Conservation (phyloP, 2,797 vertebrate species). For the Sciaenops ocellatus region DNA sequence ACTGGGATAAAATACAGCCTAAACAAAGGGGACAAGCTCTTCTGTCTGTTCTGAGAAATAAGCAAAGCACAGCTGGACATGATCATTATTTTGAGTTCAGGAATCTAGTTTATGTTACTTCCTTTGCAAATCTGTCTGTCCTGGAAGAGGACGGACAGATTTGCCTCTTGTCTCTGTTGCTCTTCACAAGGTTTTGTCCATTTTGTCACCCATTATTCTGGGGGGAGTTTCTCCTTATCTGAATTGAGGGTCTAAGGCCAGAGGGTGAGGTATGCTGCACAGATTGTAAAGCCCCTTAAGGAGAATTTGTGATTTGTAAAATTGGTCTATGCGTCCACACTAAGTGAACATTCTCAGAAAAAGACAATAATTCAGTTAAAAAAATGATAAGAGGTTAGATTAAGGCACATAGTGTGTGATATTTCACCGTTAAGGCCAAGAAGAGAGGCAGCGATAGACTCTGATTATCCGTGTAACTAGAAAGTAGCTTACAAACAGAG, state of each 20-base stretch:
- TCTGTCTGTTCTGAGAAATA: background rate
- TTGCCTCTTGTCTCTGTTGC: background rate
- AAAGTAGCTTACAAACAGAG: background rate
- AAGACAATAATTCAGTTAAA: background rate
- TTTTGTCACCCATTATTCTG: too few relatives aligned
- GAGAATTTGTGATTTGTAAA: background rate
- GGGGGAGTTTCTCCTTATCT: background rate
- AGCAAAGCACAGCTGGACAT: background rate
- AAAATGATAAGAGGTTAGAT: background rate
- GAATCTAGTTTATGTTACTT: conserved; percentile 1
- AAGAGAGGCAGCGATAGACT: conserved; percentile 8
- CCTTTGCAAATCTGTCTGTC: background rate
- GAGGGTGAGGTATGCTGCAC: background rate
- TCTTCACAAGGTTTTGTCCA: background rate
- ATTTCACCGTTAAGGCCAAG: conserved; percentile 6
- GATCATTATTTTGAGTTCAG: background rate
- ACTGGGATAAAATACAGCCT: background rate
- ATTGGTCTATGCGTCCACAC: background rate
- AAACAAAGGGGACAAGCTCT: background rate
- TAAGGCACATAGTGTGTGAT: conserved; percentile 23
- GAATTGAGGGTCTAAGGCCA: background rate
- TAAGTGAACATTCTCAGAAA: background rate
- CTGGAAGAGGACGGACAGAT: background rate
- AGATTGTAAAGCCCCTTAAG: background rate
- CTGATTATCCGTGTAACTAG: conserved; percentile 22